These are phyloP conservation scores for Phaonia tiefii DNA, from an alignment of 2,888 invertebrate genomes.

Conservation along the genomic window DNA sequence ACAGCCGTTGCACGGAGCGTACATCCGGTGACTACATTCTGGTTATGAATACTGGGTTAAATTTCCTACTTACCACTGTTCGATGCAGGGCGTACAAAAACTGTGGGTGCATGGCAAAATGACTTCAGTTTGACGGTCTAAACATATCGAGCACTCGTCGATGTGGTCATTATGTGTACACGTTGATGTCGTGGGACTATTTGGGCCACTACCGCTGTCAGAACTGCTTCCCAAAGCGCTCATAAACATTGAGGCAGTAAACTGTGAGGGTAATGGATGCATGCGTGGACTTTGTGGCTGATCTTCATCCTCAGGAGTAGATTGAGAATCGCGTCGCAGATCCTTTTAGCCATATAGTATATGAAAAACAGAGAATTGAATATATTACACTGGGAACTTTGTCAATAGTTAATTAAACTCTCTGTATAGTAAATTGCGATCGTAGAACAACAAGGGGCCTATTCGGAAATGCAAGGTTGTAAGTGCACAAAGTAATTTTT, in stretches of 20 bases:
- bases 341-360: constrained; percentile 47
- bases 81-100: constrained; percentile 87
- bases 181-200: constrained; percentile 69
- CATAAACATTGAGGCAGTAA: constrained; percentile 79
- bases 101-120: constrained; percentile 86
- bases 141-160: constrained; percentile 87
- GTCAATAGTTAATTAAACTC: no score
- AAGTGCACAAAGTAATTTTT: no score
- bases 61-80: constrained; percentile 83
- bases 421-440: no score
- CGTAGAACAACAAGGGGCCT: no score
- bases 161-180: constrained; percentile 75
- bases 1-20: no score
- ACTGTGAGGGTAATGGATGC: constrained; percentile 38
- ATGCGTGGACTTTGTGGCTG: constrained; percentile 13
- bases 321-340: constrained; percentile 66
- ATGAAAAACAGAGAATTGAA: not conserved
- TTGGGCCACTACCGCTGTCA: constrained; percentile 61
- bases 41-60: no score
- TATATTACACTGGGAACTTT: not conserved
- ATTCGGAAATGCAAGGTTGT: no score
- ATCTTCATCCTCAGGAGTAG: constrained; percentile 56
- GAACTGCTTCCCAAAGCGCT: constrained; percentile 65
- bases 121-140: constrained; percentile 86
- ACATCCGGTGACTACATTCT: no score